Evolutionary conservation across 1,140 invertebrate genomes (phyloP), one percentile per base, ranked within the genome.

Genomic region (Drosophila nebulosa): DNA sequence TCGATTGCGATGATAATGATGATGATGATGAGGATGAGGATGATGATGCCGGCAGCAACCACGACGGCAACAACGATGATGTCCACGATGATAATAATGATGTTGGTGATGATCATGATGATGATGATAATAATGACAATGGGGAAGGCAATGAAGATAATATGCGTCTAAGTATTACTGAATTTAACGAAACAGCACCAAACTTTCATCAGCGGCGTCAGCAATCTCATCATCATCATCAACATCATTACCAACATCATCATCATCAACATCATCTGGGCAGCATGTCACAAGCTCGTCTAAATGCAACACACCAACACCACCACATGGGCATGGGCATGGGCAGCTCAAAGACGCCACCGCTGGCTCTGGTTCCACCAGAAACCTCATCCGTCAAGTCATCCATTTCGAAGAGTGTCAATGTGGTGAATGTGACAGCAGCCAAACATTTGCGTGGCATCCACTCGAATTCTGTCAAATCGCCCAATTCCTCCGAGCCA

Each of bases 391-490:
- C 92, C 7, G 92, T 93, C 0, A 92, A 93, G 53, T 91, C 90
- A 22, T 92, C 92, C 12, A 93, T 93, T 42, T 91, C 92, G 27
- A 93, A 93, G 75, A 93, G 93, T 60, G 78, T 90, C 22, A 78
- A 76, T 22, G 79, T 91, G n/a, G 83, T 90, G 2, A 90, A 91
- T 64, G 69, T 80, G 2, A 89, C 85, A 27, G 88, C 83, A 3
- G 84, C 75, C 0, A 91, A 90, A n/a, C 76, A 77, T 70, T 56
- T 91, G n/a, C 86, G 83, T 3, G 67, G 68, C 14, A 55, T 73
- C 6, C 78, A 79, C 4, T 21, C 61, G 22, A 22, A 67, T 12
- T 51, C 72, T 10, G 67, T 22, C 5, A 79, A 74, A 21, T 79
- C 77, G 7, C 69, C 85, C 14, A 72, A 60, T 22, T 51, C 62